Evolutionary conservation across 2,888 invertebrate species (phyloP), one percentile per base, ranked within the genome.

Genomic region (Dryomyza anilis): DNA sequence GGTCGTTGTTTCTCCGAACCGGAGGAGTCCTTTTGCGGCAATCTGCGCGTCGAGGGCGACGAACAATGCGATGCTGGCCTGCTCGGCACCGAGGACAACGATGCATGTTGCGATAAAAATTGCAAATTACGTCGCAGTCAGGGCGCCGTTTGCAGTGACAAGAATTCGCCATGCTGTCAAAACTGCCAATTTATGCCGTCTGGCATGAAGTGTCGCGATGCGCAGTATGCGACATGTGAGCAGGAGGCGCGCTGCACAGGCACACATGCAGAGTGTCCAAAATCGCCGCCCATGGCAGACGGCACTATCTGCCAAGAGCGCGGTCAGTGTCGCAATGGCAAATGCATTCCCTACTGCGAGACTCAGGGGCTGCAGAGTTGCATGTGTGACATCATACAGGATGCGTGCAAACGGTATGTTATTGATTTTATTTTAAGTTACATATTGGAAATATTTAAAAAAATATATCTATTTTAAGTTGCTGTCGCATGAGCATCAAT

Each of bases 51-150:
- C 0, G 96, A 98, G 82, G 95, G 94, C 3, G 95, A 94, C 70
- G 98, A 98, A 82, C 95, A 98, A 81, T 98, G 98, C 81, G 98
- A 98, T 79, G 96, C 96, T 27, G 98, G 98, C 1, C 85, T 96
- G 29, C 85, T 96, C 6, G 96, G 96, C 21, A 95, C 95, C 0
- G 95, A 95, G 81, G 95, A 95, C 78, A 94, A 94, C 74, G 96
- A 96, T 79, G 89, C 91, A 66, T 98, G 98, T 81, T 98, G 97
- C 82, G 93, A 95, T 78, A 94, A 94, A 81, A 92, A 94, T 79
- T 98, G 98, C 80, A 93, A 93, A 79, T 83, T 98, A 50, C 87
- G 94, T 56, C 88, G 90, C 70, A 89, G 87, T 76, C 89, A 91
- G 78, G 92, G 92, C n/a, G 95, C 96, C 19, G 91, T 91, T 67